phyloP scores from a whole-genome alignment of 2,797 vertebrate species.

The Triplophysa bombifrons region DNA sequence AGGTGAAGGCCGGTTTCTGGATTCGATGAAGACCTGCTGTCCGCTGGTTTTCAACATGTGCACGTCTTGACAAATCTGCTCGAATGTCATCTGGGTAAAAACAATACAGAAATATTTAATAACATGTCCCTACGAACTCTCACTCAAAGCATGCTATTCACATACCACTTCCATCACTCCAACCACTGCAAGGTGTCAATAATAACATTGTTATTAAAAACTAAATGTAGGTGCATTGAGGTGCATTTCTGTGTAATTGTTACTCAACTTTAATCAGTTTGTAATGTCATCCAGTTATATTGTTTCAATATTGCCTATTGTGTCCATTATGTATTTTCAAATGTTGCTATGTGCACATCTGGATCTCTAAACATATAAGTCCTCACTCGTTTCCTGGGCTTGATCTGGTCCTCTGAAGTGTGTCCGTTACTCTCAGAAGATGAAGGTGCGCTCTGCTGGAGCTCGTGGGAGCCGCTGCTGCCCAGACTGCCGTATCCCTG shows the following conservation, averaged over 20 bases:
- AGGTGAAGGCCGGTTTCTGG: constrained; percentile 62
- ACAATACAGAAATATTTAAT: neutral
- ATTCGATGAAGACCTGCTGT: constrained; percentile 67
- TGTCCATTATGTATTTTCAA: neutral
- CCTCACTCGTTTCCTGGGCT: constrained; percentile 51
- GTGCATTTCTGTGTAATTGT: too few relatives aligned
- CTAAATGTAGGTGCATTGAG: too few relatives aligned
- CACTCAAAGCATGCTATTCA: too few relatives aligned
- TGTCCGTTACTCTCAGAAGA: constrained; percentile 79
- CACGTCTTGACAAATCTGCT: constrained; percentile 71
- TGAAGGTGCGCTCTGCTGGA: constrained; percentile 79
- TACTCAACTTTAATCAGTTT: too few relatives aligned
- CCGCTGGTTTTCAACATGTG: constrained; percentile 69
- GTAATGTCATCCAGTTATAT: neutral
- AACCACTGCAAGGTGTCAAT: too few relatives aligned
- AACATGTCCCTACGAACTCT: too few relatives aligned
- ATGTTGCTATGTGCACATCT: neutral
- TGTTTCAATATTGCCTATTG: neutral
- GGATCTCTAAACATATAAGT: neutral
- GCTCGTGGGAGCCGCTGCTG: constrained; percentile 82
- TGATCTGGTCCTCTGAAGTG: constrained; percentile 32
- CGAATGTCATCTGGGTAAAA: constrained; percentile 62
- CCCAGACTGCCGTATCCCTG: constrained; percentile 83
- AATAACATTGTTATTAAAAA: too few relatives aligned
- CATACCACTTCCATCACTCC: too few relatives aligned